Evolutionary conservation across 1,140 invertebrate genomes (phyloP).

Genomic region (Hydropsyche tenuis): DNA sequence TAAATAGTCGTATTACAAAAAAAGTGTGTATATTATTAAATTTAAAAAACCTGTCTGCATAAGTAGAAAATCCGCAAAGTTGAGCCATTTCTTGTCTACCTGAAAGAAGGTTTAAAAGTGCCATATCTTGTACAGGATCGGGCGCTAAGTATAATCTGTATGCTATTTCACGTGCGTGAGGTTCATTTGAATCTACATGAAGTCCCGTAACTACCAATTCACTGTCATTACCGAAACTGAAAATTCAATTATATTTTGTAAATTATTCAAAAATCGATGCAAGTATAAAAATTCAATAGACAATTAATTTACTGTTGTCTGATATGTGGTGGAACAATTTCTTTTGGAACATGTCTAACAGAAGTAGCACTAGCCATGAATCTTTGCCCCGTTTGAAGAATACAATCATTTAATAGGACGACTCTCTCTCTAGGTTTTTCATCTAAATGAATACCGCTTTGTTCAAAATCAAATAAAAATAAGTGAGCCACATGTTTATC

Average conservation of each 20-base stretch:
- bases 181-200: conserved; percentile 82
- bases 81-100: conserved; percentile 79
- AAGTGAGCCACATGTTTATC: conserved; percentile 87
- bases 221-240: conserved; percentile 76
- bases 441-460: conserved; percentile 93
- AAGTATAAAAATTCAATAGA: neutral
- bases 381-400: conserved; percentile 81
- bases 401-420: conserved; percentile 83
- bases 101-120: conserved; percentile 76
- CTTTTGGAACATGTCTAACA: conserved; percentile 69
- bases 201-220: conserved; percentile 78
- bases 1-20: neutral
- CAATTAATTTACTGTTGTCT: conserved; percentile 73
- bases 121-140: conserved; percentile 76
- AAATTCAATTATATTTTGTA: conserved; percentile 10
- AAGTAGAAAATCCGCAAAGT: conserved; percentile 87
- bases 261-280: conserved; percentile 8
- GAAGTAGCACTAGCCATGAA: conserved; percentile 81
- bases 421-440: conserved; percentile 77
- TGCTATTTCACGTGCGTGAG: conserved; percentile 83
- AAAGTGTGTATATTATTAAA: too few relatives aligned
- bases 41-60: conserved; percentile 74
- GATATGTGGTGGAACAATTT: conserved; percentile 73
- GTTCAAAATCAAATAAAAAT: conserved; percentile 96
- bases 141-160: conserved; percentile 88